phyloP scores from a whole-genome alignment of 2,888 invertebrate species.

The Ennomos quercinarius region DNA sequence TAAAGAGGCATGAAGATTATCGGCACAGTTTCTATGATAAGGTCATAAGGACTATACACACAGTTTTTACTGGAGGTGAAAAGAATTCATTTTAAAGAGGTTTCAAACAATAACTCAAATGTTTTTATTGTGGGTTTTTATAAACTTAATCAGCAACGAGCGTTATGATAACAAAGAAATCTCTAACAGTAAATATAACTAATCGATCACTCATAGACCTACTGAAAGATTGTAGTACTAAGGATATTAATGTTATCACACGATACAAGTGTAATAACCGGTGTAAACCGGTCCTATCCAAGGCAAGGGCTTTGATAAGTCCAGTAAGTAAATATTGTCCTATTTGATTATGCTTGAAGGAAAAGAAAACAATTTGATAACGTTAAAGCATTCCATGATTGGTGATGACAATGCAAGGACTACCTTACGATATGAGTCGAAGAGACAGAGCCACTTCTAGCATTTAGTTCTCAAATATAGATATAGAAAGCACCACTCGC shows the following conservation, averaged over 20 bases:
- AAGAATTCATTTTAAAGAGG: background rate
- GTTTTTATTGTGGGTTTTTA: too few relatives aligned
- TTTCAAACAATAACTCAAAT: too few relatives aligned
- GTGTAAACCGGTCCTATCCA: conserved; percentile 6
- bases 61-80: conserved; percentile 1
- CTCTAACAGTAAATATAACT: conserved; percentile 3
- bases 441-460: too few relatives aligned
- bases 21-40: too few relatives aligned
- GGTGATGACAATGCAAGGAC: too few relatives aligned
- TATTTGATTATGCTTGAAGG: conserved; percentile 12
- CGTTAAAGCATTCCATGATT: too few relatives aligned
- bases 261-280: conserved; percentile 8
- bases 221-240: conserved; percentile 18
- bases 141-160: conserved; percentile 2
- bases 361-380: conserved; percentile 4
- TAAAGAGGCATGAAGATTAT: background rate
- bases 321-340: conserved; percentile 19
- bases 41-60: too few relatives aligned
- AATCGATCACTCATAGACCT: conserved; percentile 11
- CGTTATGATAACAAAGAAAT: conserved; percentile 5
- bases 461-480: too few relatives aligned
- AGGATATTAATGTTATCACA: conserved; percentile 7
- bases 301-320: conserved; percentile 20
- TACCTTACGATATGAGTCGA: too few relatives aligned
- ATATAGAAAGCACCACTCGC: too few relatives aligned